phyloP scores from a whole-genome alignment of 2,888 invertebrate species.

The Diaperis boleti region DNA sequence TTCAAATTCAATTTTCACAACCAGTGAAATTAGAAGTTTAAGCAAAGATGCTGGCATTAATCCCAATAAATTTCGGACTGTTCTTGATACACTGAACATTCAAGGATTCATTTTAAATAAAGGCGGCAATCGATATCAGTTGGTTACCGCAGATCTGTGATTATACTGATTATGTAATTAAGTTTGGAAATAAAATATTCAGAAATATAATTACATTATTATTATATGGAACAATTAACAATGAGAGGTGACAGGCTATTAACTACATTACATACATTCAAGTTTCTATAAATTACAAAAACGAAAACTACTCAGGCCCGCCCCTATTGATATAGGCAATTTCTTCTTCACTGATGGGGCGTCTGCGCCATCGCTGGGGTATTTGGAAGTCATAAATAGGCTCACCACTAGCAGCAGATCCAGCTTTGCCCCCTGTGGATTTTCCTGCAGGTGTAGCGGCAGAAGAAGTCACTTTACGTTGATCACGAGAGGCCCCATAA shows the following conservation, averaged over 20 bases:
- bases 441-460: constrained; percentile 1
- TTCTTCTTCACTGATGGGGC: constrained; percentile 61
- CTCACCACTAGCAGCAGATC: constrained; percentile 41
- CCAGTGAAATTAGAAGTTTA: constrained; percentile 81
- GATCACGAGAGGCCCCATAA: constrained; percentile 58
- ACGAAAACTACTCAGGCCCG: constrained; percentile 51
- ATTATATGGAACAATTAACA: constrained; percentile 27
- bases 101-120: constrained; percentile 89
- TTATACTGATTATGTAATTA: too few relatives aligned
- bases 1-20: constrained; percentile 79
- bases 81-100: constrained; percentile 84
- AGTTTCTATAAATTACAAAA: constrained; percentile 12
- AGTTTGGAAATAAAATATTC: constrained; percentile 22
- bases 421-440: neutral
- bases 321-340: constrained; percentile 64
- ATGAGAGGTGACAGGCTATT: constrained; percentile 2
- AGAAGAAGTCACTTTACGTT: constrained; percentile 14
- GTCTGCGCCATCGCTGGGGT: constrained; percentile 60
- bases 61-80: constrained; percentile 74
- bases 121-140: constrained; percentile 66
- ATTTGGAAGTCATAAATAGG: constrained; percentile 63
- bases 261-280: constrained; percentile 31
- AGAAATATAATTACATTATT: constrained; percentile 1
- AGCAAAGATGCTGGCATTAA: constrained; percentile 75
- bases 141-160: constrained; percentile 51